Conservation (phyloP, 2,888 invertebrate genomes). For the Brenthis daphne region DNA sequence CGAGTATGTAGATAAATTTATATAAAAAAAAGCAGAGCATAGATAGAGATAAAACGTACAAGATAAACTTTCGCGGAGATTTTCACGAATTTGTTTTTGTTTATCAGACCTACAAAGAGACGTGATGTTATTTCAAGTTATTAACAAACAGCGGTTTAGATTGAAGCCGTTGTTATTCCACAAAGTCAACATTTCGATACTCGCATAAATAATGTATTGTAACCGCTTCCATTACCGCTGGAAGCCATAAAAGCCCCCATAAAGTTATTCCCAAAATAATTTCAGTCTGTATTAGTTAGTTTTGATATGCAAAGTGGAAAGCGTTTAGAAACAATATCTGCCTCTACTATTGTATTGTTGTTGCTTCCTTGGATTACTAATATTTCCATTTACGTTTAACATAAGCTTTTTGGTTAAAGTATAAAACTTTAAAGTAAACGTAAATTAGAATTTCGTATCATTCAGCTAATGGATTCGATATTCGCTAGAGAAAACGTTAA, state of each 20-base stretch:
- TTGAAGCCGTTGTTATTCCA: background rate
- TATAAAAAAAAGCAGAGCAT: too few relatives aligned
- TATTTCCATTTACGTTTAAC: background rate
- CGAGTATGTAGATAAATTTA: too few relatives aligned
- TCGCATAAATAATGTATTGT: background rate
- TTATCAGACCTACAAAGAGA: background rate
- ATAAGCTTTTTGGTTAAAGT: too few relatives aligned
- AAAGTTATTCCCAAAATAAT: slow-evolving; percentile 18
- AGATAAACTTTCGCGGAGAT: too few relatives aligned
- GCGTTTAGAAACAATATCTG: slow-evolving; percentile 9
- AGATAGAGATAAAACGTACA: too few relatives aligned
- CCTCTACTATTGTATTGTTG: background rate
- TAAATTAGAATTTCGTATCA: too few relatives aligned
- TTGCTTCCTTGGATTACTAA: background rate
- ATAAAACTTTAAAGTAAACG: too few relatives aligned
- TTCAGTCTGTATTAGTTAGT: slow-evolving; percentile 15
- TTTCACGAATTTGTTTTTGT: background rate
- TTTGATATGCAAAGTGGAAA: slow-evolving; percentile 25
- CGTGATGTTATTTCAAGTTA: background rate
- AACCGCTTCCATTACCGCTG: background rate
- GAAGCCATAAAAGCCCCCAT: slow-evolving; percentile 15
- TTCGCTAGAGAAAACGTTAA: too few relatives aligned
- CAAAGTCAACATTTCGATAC: background rate
- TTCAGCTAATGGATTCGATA: too few relatives aligned
- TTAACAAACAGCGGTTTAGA: background rate